A percentile compares a stretch with the other conserved stretches of the same genome.
These are phyloP conservation scores for Periplaneta americana DNA, from an alignment of 1,140 invertebrate genomes.

Conservation along the genomic window DNA sequence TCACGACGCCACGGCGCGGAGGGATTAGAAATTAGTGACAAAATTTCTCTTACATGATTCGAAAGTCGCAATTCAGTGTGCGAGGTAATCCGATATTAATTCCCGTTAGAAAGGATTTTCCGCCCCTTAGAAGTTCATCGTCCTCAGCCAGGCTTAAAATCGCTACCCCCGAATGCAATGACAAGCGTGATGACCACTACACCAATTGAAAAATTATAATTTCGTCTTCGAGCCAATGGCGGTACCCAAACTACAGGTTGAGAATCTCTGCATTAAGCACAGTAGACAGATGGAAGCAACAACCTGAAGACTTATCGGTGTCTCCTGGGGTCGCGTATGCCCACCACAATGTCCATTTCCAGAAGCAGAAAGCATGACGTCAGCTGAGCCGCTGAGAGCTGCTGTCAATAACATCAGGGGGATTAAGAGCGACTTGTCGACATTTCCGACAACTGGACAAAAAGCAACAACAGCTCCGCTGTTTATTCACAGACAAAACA, in stretches of 20 bases:
- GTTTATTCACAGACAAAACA: background rate
- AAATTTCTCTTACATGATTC: too few species aligned
- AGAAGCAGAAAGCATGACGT: background rate
- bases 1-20: too few species aligned
- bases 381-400: background rate
- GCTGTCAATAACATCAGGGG: background rate
- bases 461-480: background rate
- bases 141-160: too few species aligned
- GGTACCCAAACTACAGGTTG: background rate
- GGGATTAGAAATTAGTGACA: too few species aligned
- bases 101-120: too few species aligned
- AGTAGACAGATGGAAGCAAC: background rate
- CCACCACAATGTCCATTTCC: background rate
- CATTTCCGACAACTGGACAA: background rate
- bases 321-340: background rate
- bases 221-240: background rate
- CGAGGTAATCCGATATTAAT: too few species aligned
- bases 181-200: too few species aligned
- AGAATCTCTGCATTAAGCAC: background rate
- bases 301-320: background rate
- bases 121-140: too few species aligned
- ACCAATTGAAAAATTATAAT: too few species aligned
- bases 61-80: too few species aligned
- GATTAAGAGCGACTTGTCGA: background rate
- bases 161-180: too few species aligned